Conservation (phyloP, 2,888 invertebrate genomes). For the Penaeus monodon region DNA sequence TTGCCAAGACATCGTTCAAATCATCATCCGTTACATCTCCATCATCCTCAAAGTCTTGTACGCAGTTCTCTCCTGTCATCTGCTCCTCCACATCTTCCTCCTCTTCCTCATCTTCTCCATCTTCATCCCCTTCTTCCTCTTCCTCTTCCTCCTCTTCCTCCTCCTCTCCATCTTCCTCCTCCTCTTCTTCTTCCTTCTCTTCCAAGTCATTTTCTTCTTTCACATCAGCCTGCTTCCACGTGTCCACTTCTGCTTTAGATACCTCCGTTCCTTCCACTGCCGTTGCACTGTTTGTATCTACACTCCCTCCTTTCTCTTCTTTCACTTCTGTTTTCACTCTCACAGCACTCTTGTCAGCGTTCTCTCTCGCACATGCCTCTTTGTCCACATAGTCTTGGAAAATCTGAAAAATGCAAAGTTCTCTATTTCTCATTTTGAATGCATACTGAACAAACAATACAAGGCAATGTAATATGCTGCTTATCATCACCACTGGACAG, state of each 20-base stretch:
- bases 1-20: slow-evolving; percentile 37
- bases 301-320: not conserved
- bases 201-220: slow-evolving; percentile 15
- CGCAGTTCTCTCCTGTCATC: not conserved
- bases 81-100: not conserved
- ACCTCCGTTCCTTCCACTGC: not conserved
- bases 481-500: not conserved
- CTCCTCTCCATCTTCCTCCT: not conserved
- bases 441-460: not conserved
- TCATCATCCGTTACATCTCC: slow-evolving; percentile 51
- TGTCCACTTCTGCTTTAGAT: not conserved
- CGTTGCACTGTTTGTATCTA: not conserved
- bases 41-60: slow-evolving; percentile 16
- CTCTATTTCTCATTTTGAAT: not conserved
- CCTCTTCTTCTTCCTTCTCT: slow-evolving; percentile 22
- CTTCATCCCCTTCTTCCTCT: slow-evolving; percentile 26
- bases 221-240: not conserved
- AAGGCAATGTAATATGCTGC: not conserved
- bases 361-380: slow-evolving; percentile 39
- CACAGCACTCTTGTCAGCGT: slow-evolving; percentile 14
- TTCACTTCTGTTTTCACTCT: slow-evolving; percentile 1
- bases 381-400: slow-evolving; percentile 62
- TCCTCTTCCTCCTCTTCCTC: slow-evolving; percentile 25
- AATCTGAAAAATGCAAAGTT: slow-evolving; percentile 41
- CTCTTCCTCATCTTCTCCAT: not conserved